Base-by-base conservation (phyloP, 2,113 vertebrate species). In the Esox niger region DNA sequence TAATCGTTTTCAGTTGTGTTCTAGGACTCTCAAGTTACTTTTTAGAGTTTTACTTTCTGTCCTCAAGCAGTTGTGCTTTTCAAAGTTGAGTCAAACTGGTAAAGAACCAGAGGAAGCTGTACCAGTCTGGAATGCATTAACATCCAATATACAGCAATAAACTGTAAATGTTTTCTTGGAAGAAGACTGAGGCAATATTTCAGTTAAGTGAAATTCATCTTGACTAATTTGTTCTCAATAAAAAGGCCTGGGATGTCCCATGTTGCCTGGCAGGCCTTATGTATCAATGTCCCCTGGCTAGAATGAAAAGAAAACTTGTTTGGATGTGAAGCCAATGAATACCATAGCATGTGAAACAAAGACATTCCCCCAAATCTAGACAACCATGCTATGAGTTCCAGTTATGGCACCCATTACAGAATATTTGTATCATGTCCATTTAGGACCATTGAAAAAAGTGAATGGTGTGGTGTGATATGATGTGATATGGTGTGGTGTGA, bases 141-240 rank as follows among this genome's bases (percentile, higher is more conserved):
- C 33, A 71, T 64, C 72, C 71, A 68, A 79, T 81, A 79, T 72
- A 67, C 78, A 72, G 69, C 23, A 70, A 82, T 65, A 79, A 74
- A 80, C 69, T 20, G n/a, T n/a, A 65, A 78, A 80, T 66, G 33
- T 70, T 78, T 77, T 82, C 62, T 80, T 62, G 73, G 76, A 82
- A 0, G 52, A 63, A 56, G 71, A 56, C 35, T 30, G 62, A 67
- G 32, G 73, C 68, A 76, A 60, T 74, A 69, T 68, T 76, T 74
- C 71, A 79, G 52, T 35, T 61, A 52, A 69, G 68, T 33, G 47
- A 68, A 84, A 79, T 76, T 71, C 69, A 74, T 62, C 52, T 56
- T 59, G 64, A 43, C 31, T 78, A 73, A 80, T 79, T 74, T 77
- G 69, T 57, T 82, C 62, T 67, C 49, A 63, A 66, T 69, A 71